Evolutionary conservation across 2,888 invertebrate species (phyloP), one percentile per base, ranked within the genome.

Genomic region (Gortyna flavago): DNA sequence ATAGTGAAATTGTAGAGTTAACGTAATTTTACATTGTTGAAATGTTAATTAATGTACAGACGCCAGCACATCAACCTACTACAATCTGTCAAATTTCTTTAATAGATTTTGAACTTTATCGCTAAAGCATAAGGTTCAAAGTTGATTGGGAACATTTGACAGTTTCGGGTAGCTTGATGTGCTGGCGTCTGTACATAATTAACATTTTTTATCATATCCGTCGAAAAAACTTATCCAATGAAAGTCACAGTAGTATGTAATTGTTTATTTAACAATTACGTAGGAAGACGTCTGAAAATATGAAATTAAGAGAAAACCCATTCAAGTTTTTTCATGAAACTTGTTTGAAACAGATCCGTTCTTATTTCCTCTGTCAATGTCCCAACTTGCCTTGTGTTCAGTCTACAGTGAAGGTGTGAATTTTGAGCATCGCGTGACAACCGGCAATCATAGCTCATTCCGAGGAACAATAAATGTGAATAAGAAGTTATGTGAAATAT

Each of bases 401-500:
- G 65, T 78, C 44, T 41, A 32, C 35, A 64, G 64, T 41, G 74
- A 71, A 75, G 72, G 76, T 82, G 77, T 89, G 86, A 91, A 90
- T 92, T 92, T 93, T 90, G 88, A 91, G 89, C 90, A 87, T 93
- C 90, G 94, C 95, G 93, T 95, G 95, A 90, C 91, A 89, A 83
- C 75, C 77, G 80, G 89, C 89, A 93, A 89, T 90, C 87, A 87
- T 84, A 79, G 77, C 38, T 73, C 79, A 87, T 90, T 89, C 84
- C 72, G 84, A 86, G 87, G 84, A 91, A 93, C 92, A 92, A 92
- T 92, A 90, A 89, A 90, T 83, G 85, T 88, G 84, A 82, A 86
- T 89, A 90, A 88, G 88, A 90, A 90, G 89, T 87, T 85, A 86
- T 91, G 82, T 78, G 76, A 75, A 91, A 90, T 91, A 91, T 90